phyloP scores from a whole-genome alignment of 1,140 invertebrate genomes.

The Macrocentrus cingulum region DNA sequence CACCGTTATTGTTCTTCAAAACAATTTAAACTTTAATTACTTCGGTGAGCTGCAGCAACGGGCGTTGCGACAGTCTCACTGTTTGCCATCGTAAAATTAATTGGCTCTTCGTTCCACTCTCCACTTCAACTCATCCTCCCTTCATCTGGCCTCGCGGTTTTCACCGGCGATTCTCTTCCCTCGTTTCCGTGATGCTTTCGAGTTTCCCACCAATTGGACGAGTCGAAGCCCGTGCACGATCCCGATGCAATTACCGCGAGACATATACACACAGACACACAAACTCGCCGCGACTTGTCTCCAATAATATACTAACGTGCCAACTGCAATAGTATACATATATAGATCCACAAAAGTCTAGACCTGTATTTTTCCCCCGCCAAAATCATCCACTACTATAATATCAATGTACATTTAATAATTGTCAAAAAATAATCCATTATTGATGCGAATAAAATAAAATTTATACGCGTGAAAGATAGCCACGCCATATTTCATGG shows the following conservation, averaged over 20 bases:
- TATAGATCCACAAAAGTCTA: too few species aligned
- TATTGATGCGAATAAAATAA: too few species aligned
- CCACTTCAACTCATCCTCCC: conserved; percentile 24
- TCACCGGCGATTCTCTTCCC: conserved; percentile 10
- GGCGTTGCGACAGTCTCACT: conserved; percentile 47
- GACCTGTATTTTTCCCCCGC: too few species aligned
- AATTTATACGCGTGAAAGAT: too few species aligned
- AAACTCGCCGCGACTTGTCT: background rate
- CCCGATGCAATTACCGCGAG: conserved; percentile 42
- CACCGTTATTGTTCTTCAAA: conserved; percentile 47
- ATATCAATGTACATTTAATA: too few species aligned
- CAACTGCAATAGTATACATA: conserved; percentile 4
- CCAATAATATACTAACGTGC: too few species aligned
- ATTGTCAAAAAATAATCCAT: too few species aligned
- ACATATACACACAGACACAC: conserved; percentile 1
- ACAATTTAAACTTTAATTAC: conserved; percentile 50
- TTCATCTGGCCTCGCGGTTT: background rate
- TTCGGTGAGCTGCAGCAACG: conserved; percentile 47
- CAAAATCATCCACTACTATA: too few species aligned
- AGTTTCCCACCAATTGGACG: conserved; percentile 30
- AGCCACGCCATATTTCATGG: too few species aligned
- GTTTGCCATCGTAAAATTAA: conserved; percentile 49
- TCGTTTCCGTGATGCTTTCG: conserved; percentile 1
- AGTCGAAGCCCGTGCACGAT: conserved; percentile 38
- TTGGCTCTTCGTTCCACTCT: conserved; percentile 37